Base-by-base conservation (phyloP, 2,113 vertebrate genomes). In the Neofelis nebulosa region DNA sequence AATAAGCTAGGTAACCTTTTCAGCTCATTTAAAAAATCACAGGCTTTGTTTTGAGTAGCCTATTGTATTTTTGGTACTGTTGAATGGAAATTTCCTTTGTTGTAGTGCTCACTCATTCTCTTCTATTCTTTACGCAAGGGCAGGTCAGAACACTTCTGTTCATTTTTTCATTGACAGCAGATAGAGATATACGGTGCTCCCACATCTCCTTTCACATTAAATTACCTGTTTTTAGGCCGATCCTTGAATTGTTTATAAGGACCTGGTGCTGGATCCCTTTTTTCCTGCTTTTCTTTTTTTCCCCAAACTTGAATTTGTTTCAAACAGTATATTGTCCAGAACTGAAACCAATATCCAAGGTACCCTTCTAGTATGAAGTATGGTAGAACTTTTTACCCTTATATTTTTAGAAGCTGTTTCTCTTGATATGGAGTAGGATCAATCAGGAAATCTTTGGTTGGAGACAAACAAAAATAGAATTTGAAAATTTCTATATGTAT, bases 41-140 rank as follows among this genome's bases (percentile, higher is more conserved):
- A 48, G 29, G n/a, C 50, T 69, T 94, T 85, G 38, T 94, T 91
- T 94, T 79, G 31, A 97, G 79, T 89, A 96, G 52, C 8, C 23
- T 96, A 65, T 63, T 91, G 2, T 79, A 48, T 86, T 89, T 97
- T 90, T 33, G 94, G 65, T 16, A 76, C 73, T 45, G 36, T 94
- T 84, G 63, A 94, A 78, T 41, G 79, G 68, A 94, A 93, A 85
- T 89, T 76, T 23, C 52, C 2, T 50, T 57, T 80, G 19, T 63
- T 80, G 13, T 61, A 63, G 29, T 78, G 92, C 12, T 65, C 9
- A 16, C 13, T 61, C 18, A 73, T 13, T 81, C 16, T 25, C 19
- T 33, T 80, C 33, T 2, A 16, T 65, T 50, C 36, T 92, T 95
- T 31, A 74, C 29, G 52, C 2, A n/a, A 6, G 4, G 41, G 13